phyloP scores from a whole-genome alignment of 2,113 vertebrate species.

The Dissostichus mawsoni region DNA sequence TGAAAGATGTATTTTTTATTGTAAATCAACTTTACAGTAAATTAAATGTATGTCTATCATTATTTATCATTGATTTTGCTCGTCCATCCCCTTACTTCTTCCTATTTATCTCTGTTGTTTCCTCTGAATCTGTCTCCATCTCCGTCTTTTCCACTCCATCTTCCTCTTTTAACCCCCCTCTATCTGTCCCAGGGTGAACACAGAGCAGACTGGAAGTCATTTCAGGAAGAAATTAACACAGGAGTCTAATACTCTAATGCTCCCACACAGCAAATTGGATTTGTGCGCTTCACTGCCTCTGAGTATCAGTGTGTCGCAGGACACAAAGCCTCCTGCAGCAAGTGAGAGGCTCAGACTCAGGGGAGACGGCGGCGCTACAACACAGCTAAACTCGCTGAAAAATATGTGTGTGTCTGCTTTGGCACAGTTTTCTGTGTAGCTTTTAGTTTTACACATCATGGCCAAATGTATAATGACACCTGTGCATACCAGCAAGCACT shows the following conservation, averaged over 20 bases:
- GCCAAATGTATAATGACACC: background rate
- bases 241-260: slow-evolving; percentile 70
- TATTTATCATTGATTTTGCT: background rate
- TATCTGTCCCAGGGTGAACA: slow-evolving; percentile 21
- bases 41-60: no score
- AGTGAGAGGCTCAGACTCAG: slow-evolving; percentile 35
- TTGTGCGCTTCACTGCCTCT: slow-evolving; percentile 61
- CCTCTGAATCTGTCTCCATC: background rate
- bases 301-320: slow-evolving; percentile 67
- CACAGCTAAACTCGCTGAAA: background rate
- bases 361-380: background rate
- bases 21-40: no score
- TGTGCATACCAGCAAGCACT: no score
- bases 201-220: slow-evolving; percentile 67
- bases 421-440: background rate
- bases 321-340: slow-evolving; percentile 60
- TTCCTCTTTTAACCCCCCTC: background rate
- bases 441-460: background rate
- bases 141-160: no score
- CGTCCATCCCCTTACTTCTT: background rate
- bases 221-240: slow-evolving; percentile 71
- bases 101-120: background rate
- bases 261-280: slow-evolving; percentile 76
- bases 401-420: background rate
- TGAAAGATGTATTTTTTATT: no score